Evolutionary conservation across 2,113 vertebrate species (phyloP).

Genomic region (Paralichthys olivaceus): DNA sequence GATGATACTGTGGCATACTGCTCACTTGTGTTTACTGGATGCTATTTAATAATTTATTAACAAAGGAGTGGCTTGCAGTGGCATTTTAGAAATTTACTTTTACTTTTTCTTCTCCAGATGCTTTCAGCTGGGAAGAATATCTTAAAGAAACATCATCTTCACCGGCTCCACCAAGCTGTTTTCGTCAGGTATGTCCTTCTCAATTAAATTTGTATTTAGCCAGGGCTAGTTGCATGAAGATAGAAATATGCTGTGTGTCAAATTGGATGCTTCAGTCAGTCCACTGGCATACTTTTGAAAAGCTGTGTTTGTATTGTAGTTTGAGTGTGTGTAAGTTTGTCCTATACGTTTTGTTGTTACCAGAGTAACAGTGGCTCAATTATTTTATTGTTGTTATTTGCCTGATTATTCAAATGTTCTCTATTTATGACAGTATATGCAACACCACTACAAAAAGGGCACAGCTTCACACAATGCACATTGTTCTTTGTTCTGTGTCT

Average conservation of each 20-base stretch:
- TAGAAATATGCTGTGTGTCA: neutral
- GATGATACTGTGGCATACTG: no score
- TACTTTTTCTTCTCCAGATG: conserved; percentile 75
- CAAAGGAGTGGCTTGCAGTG: no score
- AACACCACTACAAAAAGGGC: no score
- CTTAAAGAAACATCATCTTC: conserved; percentile 90
- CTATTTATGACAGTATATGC: no score
- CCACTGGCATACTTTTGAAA: neutral
- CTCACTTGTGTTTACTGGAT: no score
- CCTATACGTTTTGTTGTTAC: no score
- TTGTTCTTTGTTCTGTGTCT: neutral
- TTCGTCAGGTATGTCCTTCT: conserved; percentile 89
- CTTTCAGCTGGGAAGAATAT: conserved; percentile 94
- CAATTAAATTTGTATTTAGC: neutral
- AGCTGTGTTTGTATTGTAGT: neutral
- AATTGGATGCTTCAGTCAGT: neutral
- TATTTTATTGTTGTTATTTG: no score
- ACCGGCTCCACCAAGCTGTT: conserved; percentile 89
- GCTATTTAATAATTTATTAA: no score
- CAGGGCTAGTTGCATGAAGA: neutral
- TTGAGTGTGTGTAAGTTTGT: neutral
- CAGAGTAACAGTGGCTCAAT: no score
- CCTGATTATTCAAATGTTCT: no score
- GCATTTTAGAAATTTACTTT: no score
- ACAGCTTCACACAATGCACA: neutral